Base-by-base conservation (phyloP, 2,113 vertebrate species). In the Python bivittatus region DNA sequence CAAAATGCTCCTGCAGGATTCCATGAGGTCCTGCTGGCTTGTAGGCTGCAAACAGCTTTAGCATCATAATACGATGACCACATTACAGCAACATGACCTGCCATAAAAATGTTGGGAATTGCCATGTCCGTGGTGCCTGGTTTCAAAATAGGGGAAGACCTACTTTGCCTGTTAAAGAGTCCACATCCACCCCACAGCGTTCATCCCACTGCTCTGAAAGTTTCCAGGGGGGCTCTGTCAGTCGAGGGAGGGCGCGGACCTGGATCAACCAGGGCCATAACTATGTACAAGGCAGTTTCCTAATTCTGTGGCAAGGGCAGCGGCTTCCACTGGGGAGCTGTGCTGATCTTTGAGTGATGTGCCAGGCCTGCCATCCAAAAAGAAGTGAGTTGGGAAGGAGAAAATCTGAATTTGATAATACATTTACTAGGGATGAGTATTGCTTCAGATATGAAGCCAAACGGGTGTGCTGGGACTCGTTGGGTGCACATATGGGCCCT, bases 121-220 rank as follows among this genome's bases (percentile, higher is more conserved):
- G 61, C 29, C 0, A 5, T 6, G 22, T 27, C 1, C 48, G 1
- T 1, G 0, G 11, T 2, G 8, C 72, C 2, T 4, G 20, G 29
- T 23, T 84, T 60, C 61, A 84, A 33, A 58, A 88, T 83, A 52
- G 6, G 23, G 42, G 54, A 33, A 79, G 84, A 42, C 1, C 9
- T 48, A 48, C 11, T 85, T 48, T 13, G 84, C 83, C 17, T 0
- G 61, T n/a, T 27, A 6, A 38, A 38, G 33, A 79, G 6, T 1
- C 64, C 64, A 7, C 64, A 17, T 72, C n/a, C 33, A 15, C 33
- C 64, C 15, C 64, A 33, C 13, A 68, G n/a, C n/a, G n/a, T n/a
- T n/a, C n/a, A n/a, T 48, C 48, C 48, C 5, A 72, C n/a, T 33
- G 13, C n/a, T 72, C 5, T 20, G 68, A 38, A 79, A 79, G 6